Evolutionary conservation across 2,888 invertebrate genomes (phyloP).

Genomic region (Stegana nigrithorax): DNA sequence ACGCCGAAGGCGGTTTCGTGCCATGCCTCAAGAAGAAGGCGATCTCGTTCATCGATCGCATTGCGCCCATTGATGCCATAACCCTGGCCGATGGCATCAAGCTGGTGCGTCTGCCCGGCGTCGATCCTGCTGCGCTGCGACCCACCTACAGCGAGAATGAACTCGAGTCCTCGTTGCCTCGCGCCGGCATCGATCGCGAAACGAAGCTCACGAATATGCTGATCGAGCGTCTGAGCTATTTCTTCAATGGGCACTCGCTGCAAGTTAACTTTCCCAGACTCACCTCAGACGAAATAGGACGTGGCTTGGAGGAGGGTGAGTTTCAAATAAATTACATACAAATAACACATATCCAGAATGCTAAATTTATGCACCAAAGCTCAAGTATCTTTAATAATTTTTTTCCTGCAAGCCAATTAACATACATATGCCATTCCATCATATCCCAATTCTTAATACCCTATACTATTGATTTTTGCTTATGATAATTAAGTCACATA

Average conservation of each 20-base stretch:
- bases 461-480: too few species aligned
- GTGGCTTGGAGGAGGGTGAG: constrained; percentile 82
- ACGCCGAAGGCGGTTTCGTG: constrained; percentile 75
- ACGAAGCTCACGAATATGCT: constrained; percentile 77
- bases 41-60: constrained; percentile 81
- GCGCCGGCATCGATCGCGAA: constrained; percentile 76
- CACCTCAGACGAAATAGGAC: constrained; percentile 76
- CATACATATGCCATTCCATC: too few species aligned
- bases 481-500: too few species aligned
- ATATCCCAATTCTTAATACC: too few species aligned
- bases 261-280: constrained; percentile 83
- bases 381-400: too few species aligned
- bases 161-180: constrained; percentile 77
- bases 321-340: background rate
- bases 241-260: constrained; percentile 80
- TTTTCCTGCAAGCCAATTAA: too few species aligned
- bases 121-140: constrained; percentile 48
- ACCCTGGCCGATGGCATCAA: constrained; percentile 77
- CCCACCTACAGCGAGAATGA: constrained; percentile 74
- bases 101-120: constrained; percentile 72
- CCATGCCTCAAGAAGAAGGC: constrained; percentile 86
- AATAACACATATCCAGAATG: too few species aligned
- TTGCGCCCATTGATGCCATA: constrained; percentile 78
- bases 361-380: too few species aligned
- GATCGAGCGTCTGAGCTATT: constrained; percentile 77